Percentiles rank a stretch among this genome's conserved stretches.
Conservation (phyloP, 2,888 invertebrate species). For the Lithophane socia region DNA sequence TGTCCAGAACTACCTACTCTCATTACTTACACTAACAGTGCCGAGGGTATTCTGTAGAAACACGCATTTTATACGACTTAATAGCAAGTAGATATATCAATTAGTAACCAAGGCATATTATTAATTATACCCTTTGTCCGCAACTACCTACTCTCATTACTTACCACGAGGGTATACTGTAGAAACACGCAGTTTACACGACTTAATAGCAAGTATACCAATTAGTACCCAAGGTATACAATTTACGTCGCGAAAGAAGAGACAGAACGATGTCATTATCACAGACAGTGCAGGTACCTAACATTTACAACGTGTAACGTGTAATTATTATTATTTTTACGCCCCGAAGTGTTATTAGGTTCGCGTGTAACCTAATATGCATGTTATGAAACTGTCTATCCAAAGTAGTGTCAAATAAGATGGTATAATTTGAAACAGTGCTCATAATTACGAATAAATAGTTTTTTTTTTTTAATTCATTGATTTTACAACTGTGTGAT, state of each 20-base stretch:
- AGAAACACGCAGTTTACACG: background rate
- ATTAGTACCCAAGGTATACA: background rate
- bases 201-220: background rate
- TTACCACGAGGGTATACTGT: background rate
- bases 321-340: constrained; percentile 10
- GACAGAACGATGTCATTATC: constrained; percentile 8
- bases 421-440: background rate
- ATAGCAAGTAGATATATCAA: background rate
- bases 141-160: background rate
- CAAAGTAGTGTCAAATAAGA: background rate
- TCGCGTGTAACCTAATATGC: background rate
- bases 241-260: background rate
- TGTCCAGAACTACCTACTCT: too few species aligned
- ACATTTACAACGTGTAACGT: background rate
- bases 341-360: background rate
- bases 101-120: background rate
- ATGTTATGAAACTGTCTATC: constrained; percentile 7
- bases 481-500: background rate
- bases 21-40: background rate
- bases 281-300: background rate
- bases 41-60: background rate
- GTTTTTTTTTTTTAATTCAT: too few species aligned
- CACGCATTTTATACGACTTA: background rate
- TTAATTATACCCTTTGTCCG: background rate
- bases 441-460: too few species aligned